Conservation (phyloP, 2,113 vertebrate species). For the Lepus europaeus region DNA sequence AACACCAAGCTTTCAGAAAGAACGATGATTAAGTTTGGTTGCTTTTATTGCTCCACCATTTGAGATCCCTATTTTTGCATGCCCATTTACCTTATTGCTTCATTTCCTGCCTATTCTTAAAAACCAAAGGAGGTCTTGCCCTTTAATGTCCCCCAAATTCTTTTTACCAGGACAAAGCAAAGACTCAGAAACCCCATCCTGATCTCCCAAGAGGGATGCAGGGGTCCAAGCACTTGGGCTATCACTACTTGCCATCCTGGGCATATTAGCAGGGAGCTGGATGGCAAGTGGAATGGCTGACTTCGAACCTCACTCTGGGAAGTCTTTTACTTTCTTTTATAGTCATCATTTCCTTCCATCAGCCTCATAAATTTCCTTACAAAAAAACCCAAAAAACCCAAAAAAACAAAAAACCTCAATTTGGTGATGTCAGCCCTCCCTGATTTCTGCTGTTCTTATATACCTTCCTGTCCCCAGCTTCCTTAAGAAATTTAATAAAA, state of each 20-base stretch:
- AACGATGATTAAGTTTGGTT: not conserved
- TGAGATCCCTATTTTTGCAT: not conserved
- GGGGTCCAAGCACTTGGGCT: too few species aligned
- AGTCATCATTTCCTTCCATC: not conserved
- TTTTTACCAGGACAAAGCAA: too few species aligned
- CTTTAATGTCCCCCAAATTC: not conserved
- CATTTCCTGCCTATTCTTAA: accelerated
- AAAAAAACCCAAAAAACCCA: too few species aligned
- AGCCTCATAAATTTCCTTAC: not conserved
- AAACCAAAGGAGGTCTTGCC: not conserved
- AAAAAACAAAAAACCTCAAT: not conserved
- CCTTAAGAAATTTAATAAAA: constrained; percentile 23
- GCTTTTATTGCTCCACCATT: not conserved
- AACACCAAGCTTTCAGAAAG: accelerated
- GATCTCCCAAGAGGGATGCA: too few species aligned
- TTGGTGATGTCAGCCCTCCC: not conserved
- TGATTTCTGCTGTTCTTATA: not conserved
- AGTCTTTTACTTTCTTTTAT: not conserved
- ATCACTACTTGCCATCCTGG: too few species aligned
- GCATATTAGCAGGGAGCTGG: too few species aligned
- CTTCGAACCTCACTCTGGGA: not conserved
- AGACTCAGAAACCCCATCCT: too few species aligned
- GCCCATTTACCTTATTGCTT: accelerated
- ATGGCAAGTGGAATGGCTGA: too few species aligned
- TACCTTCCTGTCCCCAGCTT: not conserved